Conservation (phyloP, 2,113 vertebrate species). For the Hystrix brachyura region DNA sequence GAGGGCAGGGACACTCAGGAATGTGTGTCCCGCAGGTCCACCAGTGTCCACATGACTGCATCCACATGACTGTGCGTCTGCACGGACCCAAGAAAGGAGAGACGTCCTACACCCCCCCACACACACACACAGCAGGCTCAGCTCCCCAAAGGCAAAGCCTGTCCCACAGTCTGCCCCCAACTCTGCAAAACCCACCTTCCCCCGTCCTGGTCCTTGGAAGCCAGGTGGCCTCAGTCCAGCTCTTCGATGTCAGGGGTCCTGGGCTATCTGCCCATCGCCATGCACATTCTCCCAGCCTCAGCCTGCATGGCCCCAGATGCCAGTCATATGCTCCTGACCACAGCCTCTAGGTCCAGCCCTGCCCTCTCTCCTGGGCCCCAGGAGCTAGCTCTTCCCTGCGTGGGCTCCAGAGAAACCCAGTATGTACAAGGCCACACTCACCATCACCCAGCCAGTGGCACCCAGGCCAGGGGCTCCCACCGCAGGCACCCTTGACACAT, state of each 20-base stretch:
- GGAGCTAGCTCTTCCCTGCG: background rate
- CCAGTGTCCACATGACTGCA: background rate
- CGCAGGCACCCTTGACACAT: background rate
- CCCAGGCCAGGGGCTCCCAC: background rate
- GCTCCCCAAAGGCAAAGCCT: background rate
- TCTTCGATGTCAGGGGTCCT: background rate
- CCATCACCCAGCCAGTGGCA: rapidly evolving
- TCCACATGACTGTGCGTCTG: background rate
- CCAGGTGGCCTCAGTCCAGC: background rate
- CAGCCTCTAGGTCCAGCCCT: background rate
- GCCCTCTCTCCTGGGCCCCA: background rate
- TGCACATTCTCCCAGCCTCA: background rate
- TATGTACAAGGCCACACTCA: background rate
- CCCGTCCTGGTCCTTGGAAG: background rate
- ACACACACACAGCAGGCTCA: background rate
- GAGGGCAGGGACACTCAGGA: background rate
- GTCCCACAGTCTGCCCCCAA: background rate
- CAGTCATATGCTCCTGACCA: background rate
- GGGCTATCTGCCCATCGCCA: background rate
- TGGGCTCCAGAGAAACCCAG: background rate
- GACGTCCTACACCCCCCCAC: background rate
- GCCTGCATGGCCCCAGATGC: background rate
- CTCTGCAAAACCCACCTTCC: background rate
- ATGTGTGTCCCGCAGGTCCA: background rate
- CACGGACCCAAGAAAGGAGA: background rate